Percentiles rank a stretch among this genome's conserved stretches.
Conservation (phyloP, 2,797 vertebrate genomes). For the Acrossocheilus fasciatus region DNA sequence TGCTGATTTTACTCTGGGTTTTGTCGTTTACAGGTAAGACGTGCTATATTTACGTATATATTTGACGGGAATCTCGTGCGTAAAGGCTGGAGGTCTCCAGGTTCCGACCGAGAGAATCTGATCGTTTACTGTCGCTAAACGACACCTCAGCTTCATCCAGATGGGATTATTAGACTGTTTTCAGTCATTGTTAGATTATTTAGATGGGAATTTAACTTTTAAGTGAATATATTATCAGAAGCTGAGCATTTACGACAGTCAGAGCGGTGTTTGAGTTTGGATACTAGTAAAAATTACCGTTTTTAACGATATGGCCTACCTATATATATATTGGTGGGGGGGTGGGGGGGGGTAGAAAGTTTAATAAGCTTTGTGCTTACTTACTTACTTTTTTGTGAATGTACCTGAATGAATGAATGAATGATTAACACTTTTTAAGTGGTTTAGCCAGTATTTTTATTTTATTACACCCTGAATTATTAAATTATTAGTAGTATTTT, state of each 20-base stretch:
- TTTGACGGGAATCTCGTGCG: neutral
- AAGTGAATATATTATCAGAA: neutral
- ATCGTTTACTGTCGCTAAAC: neutral
- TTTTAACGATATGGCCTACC: neutral
- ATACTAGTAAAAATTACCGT: neutral
- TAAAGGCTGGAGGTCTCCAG: conserved; percentile 16
- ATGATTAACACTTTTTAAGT: no score
- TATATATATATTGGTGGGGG: neutral
- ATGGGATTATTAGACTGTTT: no score
- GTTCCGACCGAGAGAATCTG: neutral
- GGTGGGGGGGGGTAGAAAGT: neutral
- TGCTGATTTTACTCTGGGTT: conserved; percentile 71
- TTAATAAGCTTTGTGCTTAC: neutral
- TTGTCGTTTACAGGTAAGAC: conserved; percentile 78
- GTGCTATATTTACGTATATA: neutral
- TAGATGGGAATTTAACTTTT: neutral
- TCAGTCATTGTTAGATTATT: neutral
- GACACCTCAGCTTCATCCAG: neutral
- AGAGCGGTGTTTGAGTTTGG: neutral
- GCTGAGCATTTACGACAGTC: neutral
- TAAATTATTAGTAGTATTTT: no score
- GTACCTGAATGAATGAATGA: no score
- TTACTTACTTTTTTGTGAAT: no score
- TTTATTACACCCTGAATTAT: no score
- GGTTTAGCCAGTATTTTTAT: no score